A percentile compares a stretch with the other conserved stretches of the same genome.
Evolutionary conservation across 2,113 vertebrate species (phyloP).

Genomic region (Pelodiscus sinensis): DNA sequence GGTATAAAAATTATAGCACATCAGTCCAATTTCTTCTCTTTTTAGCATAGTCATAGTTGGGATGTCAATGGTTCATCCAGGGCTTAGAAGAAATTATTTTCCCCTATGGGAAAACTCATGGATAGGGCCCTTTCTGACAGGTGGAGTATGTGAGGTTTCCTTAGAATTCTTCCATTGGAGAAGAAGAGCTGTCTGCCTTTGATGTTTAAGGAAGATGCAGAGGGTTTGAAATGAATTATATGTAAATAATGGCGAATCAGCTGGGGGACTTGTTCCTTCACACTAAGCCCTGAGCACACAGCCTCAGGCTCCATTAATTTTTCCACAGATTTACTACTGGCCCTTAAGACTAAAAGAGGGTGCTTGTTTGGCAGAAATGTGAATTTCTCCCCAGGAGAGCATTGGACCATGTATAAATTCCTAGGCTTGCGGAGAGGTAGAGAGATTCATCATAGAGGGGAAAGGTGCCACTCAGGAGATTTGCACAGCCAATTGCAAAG

Average conservation of each 20-base stretch:
- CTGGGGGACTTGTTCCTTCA: neutral
- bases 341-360: constrained; percentile 15
- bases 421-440: neutral
- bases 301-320: constrained; percentile 12
- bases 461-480: constrained; percentile 18
- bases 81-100: neutral
- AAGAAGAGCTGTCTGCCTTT: neutral
- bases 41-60: rapidly evolving
- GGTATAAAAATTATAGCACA: neutral
- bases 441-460: constrained; percentile 36
- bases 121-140: neutral
- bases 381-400: neutral
- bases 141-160: neutral
- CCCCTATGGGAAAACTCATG: neutral
- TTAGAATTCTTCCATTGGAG: neutral
- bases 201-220: neutral
- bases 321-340: constrained; percentile 14
- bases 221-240: neutral
- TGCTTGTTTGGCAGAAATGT: constrained; percentile 22
- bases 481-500: constrained; percentile 31
- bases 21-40: neutral
- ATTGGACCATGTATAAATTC: constrained; percentile 41
- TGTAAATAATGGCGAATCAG: neutral
- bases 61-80: neutral
- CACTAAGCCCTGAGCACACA: neutral